phyloP scores from a whole-genome alignment of 2,113 vertebrate genomes.

The Coryphaenoides rupestris region DNA sequence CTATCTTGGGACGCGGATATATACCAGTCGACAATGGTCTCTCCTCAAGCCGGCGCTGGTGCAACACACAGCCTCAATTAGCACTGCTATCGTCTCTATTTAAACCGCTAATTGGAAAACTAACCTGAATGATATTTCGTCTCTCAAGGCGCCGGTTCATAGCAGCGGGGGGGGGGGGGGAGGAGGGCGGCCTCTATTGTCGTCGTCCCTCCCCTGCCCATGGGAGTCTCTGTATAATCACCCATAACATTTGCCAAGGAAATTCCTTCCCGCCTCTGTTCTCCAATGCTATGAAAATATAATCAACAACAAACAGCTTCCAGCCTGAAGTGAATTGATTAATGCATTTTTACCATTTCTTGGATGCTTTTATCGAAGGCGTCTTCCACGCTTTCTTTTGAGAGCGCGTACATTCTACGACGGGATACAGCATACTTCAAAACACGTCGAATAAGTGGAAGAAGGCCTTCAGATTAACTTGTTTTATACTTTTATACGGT shows the following conservation, averaged over 20 bases:
- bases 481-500: no score
- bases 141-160: conserved; percentile 47
- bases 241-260: conserved; percentile 56
- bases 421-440: no score
- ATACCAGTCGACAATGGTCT: conserved; percentile 10
- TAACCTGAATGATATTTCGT: conserved; percentile 67
- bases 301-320: background rate
- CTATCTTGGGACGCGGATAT: background rate
- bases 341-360: no score
- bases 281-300: background rate
- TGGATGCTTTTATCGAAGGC: no score
- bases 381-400: no score
- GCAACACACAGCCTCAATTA: conserved; percentile 40
- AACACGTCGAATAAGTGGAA: no score
- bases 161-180: conserved; percentile 29
- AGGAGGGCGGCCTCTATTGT: no score
- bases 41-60: conserved; percentile 35
- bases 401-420: no score
- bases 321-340: no score
- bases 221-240: conserved; percentile 54
- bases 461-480: no score
- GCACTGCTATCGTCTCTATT: conserved; percentile 65
- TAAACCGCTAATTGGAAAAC: conserved; percentile 68
- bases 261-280: conserved; percentile 13
- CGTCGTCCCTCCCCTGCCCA: conserved; percentile 42